Evolutionary conservation across 2,113 vertebrate genomes (phyloP), one percentile per base, ranked within the genome.

Genomic region (Hassar affinis): DNA sequence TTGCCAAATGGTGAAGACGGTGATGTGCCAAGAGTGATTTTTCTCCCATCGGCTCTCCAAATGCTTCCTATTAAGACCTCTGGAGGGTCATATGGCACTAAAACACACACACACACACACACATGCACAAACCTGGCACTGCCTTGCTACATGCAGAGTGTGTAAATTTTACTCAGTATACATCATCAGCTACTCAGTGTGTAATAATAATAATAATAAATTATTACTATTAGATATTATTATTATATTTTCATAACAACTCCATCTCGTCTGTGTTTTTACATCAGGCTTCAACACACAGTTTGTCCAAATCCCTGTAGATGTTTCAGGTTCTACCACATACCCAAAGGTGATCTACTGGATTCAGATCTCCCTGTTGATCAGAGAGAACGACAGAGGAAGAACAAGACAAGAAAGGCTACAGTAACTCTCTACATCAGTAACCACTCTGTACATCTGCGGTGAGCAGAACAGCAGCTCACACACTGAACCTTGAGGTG

Each of bases 101-200:
- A 85, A 79, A 79, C 35, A 84, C 62, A 84, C 27, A 84, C 66
- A 52, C 56, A 85, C 56, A 80, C 75, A 78, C 79, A 80, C 77
- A 82, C 52, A 74, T 15, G 49, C 38, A 75, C 81, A 59, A 45
- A 12, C 71, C 47, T 75, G 47, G 47, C 71, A 75, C 47, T 17
- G 71, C 45, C 47, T 51, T 9, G 18, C 45, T 74, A 4, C 71
- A 75, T 51, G 71, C 71, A 3, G 71, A 30, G 47, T 52, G 71
- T 75, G 71, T 75, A 51, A 45, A 51, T 52, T 75, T 45, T 75
- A 33, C 47, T 75, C 71, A 14, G 45, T 45, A 54, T 22, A 35
- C 74, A 76, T 76, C 49, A 76, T 76, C 74, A 76, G 27, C 18
- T 18, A 75, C 69, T 49, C 11, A 15, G n/a, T n/a, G 12, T 72